phyloP scores from a whole-genome alignment of 2,888 invertebrate genomes.

The Hesperia comma region DNA sequence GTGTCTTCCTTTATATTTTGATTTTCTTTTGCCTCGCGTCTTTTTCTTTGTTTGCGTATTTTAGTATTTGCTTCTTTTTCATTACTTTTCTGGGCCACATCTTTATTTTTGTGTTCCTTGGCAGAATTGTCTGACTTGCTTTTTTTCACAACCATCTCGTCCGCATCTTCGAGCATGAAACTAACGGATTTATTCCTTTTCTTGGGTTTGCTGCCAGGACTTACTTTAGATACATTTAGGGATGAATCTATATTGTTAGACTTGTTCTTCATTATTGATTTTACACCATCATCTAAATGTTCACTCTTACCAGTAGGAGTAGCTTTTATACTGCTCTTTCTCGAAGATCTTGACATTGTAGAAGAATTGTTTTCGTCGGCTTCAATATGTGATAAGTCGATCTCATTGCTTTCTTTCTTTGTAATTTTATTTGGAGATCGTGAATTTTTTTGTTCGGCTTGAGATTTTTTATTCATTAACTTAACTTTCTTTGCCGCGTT shows the following conservation, averaged over 20 bases:
- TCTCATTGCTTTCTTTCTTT: constrained; percentile 52
- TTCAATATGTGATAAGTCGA: neutral
- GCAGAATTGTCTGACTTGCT: constrained; percentile 60
- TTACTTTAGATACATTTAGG: constrained; percentile 46
- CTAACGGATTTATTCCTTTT: constrained; percentile 76
- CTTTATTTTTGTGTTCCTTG: constrained; percentile 43
- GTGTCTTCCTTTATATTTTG: constrained; percentile 28
- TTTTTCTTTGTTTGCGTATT: neutral
- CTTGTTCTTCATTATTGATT: constrained; percentile 64
- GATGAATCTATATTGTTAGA: constrained; percentile 44
- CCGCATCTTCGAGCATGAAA: constrained; percentile 68
- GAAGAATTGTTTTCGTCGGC: neutral
- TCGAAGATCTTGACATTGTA: neutral
- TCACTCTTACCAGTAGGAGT: constrained; percentile 51
- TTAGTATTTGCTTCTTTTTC: constrained; percentile 37
- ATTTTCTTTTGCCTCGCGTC: constrained; percentile 37
- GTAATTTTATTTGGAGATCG: constrained; percentile 53
- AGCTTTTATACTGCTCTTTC: constrained; percentile 48
- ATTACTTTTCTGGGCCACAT: constrained; percentile 40
- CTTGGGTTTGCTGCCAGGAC: constrained; percentile 55
- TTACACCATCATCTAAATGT: constrained; percentile 49
- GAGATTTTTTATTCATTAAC: constrained; percentile 44
- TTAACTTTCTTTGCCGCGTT: constrained; percentile 44
- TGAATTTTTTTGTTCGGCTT: constrained; percentile 48
- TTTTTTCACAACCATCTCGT: constrained; percentile 62